Conservation (phyloP, 1,140 invertebrate species). For the Alviniconcha marisindica region DNA sequence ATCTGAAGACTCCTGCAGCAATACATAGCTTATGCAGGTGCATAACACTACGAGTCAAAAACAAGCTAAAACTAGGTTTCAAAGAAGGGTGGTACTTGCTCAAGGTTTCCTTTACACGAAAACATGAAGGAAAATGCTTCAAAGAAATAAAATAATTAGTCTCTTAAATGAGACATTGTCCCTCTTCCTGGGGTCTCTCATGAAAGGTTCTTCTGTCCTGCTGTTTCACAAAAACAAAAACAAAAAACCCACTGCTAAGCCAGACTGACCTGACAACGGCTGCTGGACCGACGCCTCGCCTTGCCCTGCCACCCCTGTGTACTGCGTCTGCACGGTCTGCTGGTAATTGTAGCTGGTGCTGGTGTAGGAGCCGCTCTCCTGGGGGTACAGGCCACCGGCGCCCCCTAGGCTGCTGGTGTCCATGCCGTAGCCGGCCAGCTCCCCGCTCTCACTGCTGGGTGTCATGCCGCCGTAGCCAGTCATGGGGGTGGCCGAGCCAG, state of each 20-base stretch:
- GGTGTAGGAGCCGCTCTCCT: neutral
- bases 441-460: slow-evolving; percentile 71
- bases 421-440: slow-evolving; percentile 57
- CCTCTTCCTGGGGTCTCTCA: no score
- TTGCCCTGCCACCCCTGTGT: neutral
- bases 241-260: slow-evolving; percentile 10
- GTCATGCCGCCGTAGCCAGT: slow-evolving; percentile 55
- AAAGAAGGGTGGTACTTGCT: no score
- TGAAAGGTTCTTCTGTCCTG: no score
- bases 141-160: no score
- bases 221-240: neutral
- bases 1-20: no score
- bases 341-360: slow-evolving; percentile 27
- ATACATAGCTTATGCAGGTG: no score
- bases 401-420: slow-evolving; percentile 6
- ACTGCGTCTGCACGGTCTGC: slow-evolving; percentile 17
- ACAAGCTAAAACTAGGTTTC: no score
- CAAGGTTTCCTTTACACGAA: no score
- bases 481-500: slow-evolving; percentile 67
- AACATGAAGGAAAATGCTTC: no score
- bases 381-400: slow-evolving; percentile 4
- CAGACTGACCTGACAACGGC: slow-evolving; percentile 2
- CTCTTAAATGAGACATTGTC: no score
- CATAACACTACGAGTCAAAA: no score
- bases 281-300: neutral